Percentiles rank a stretch among this genome's conserved stretches.
Conservation (phyloP, 2,113 vertebrate species). For the Equus quagga region DNA sequence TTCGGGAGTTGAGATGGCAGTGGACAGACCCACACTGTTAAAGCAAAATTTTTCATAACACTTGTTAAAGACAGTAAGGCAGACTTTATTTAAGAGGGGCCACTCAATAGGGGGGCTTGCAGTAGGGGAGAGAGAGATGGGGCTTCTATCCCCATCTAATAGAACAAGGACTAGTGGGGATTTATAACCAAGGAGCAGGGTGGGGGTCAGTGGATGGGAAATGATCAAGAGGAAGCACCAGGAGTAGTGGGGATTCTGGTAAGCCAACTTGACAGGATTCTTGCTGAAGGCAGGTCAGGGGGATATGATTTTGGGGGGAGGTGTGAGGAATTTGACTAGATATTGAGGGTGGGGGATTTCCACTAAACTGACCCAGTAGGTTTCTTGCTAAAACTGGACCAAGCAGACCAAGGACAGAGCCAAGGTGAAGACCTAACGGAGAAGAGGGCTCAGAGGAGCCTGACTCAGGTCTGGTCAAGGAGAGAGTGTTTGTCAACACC, state of each 20-base stretch:
- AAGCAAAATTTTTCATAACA: background rate
- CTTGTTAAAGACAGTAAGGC: background rate
- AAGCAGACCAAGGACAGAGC: background rate
- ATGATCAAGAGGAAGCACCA: too few species aligned
- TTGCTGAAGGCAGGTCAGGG: background rate
- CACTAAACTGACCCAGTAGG: background rate
- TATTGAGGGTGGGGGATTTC: background rate
- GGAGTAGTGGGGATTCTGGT: background rate
- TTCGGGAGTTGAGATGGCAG: background rate
- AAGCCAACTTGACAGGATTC: background rate
- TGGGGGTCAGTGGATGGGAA: background rate
- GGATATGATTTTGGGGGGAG: background rate
- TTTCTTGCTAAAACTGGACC: background rate
- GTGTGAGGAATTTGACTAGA: background rate
- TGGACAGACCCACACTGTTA: background rate
- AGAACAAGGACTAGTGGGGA: background rate
- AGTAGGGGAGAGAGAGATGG: too few species aligned
- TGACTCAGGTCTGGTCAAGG: background rate
- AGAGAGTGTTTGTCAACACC: background rate
- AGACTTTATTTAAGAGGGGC: background rate
- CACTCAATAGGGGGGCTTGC: too few species aligned
- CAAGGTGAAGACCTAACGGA: too few species aligned
- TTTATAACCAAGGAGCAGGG: background rate
- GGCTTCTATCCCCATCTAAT: too few species aligned
- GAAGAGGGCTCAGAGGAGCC: background rate